Evolutionary conservation across 2,113 vertebrate species (phyloP), one percentile per base, ranked within the genome.

Genomic region (Alces alces): DNA sequence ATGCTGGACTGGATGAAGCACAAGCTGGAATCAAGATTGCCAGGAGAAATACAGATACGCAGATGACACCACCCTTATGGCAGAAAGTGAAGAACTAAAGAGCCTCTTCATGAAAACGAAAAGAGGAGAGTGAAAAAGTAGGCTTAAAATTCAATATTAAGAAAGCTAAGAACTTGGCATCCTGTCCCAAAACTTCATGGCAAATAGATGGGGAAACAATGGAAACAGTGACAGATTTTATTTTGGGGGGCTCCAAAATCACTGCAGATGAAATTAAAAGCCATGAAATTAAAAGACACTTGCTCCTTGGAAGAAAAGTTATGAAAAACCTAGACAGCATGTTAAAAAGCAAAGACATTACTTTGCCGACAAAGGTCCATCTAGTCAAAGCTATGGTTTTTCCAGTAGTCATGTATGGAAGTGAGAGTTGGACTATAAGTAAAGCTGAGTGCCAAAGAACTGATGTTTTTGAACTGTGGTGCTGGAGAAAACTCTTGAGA

Each of bases 21-120:
- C 17, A 66, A 66, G 33, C 64, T 66, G 17, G 15, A 66, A 66
- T 66, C 64, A 66, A 66, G 64, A 10, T 66, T 66, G 16, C 33
- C 4, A 0, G 2, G 64, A 66, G 64, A 66, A 66, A 36, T 66
- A 66, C 33, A 36, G 4, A n/a, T 21, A 66, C 0, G 0, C 64
- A 66, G 64, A 36, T 36, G 33, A 36, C 64, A 66, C 17, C 33
- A n/a, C 9, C 33, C 16, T 66, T 36, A 36, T 5, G 33, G 33
- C 16, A 66, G 33, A 66, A 66, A 66, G 33, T 0, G 0, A 36
- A 66, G 64, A 66, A 66, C 64, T 66, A 66, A 66, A 66, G 64
- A 21, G 8, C 16, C 64, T 66, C 64, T 66, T 66, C 4, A 21
- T 36, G 8, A 66, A 66, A 10, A 8, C 2, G 2, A 66, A 66